Conservation (phyloP, 2,113 vertebrate species). For the Struthio camelus region DNA sequence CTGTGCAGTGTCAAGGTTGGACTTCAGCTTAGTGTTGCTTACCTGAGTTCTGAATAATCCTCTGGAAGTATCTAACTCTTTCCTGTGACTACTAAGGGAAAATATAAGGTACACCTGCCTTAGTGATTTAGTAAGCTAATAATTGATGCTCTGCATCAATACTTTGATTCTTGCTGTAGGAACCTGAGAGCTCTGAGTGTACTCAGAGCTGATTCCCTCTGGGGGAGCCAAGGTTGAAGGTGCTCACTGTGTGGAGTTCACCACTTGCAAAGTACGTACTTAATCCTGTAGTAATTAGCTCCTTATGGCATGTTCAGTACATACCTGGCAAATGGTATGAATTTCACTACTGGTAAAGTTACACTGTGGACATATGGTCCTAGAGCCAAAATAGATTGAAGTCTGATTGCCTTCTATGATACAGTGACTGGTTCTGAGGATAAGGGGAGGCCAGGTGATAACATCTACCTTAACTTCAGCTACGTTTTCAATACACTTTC, state of each 20-base stretch:
- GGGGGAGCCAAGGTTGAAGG: background rate
- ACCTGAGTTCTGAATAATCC: background rate
- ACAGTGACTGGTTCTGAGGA: background rate
- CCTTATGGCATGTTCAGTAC: background rate
- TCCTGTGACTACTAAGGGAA: fast-evolving
- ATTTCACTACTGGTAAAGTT: background rate
- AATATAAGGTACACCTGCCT: background rate
- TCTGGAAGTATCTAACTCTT: background rate
- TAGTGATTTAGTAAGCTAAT: background rate
- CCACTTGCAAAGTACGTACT: background rate
- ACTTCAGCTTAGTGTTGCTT: fast-evolving
- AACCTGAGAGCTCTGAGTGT: background rate
- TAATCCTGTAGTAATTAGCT: background rate
- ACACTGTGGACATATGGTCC: too few species aligned
- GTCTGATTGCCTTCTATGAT: background rate
- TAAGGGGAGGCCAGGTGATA: background rate
- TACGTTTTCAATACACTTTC: background rate
- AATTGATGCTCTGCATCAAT: background rate
- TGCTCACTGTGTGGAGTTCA: background rate
- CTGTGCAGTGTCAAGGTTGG: fast-evolving
- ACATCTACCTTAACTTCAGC: background rate
- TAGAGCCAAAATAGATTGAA: background rate
- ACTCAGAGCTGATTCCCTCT: background rate
- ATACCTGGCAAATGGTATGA: background rate
- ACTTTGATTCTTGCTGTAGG: background rate